phyloP scores from a whole-genome alignment of 2,888 invertebrate genomes.

The Eupelmus urozonus region DNA sequence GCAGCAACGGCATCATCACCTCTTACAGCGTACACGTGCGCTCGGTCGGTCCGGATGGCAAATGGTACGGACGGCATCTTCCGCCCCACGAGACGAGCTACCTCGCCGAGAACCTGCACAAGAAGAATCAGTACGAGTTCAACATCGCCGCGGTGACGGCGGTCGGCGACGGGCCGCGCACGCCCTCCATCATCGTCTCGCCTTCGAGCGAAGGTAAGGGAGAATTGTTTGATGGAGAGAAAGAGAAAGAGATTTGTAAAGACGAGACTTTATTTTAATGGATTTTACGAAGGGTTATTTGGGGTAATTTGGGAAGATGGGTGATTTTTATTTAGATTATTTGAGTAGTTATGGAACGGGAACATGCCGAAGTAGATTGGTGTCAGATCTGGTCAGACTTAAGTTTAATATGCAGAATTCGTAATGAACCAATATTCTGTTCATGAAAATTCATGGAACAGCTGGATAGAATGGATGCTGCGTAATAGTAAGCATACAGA shows the following conservation, averaged over 20 bases:
- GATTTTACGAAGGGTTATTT: too few species aligned
- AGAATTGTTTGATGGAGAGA: too few species aligned
- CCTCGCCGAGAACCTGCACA: constrained; percentile 74
- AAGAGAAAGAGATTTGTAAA: too few species aligned
- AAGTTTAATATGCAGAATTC: neutral
- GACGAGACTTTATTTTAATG: too few species aligned
- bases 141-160: constrained; percentile 76
- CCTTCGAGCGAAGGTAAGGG: constrained; percentile 77
- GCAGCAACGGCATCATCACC: constrained; percentile 85
- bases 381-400: too few species aligned
- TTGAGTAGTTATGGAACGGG: too few species aligned
- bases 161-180: constrained; percentile 76
- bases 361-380: too few species aligned
- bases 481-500: neutral
- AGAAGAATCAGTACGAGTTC: constrained; percentile 77
- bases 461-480: neutral
- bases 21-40: constrained; percentile 74
- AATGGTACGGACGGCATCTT: constrained; percentile 70
- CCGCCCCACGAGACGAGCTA: constrained; percentile 74
- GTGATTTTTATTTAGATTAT: too few species aligned
- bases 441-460: neutral
- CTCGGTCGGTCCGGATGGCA: constrained; percentile 72
- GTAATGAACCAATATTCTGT: neutral
- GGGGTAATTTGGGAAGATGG: too few species aligned
- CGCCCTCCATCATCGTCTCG: constrained; percentile 76